phyloP scores from a whole-genome alignment of 2,888 invertebrate genomes.

The Fissipunctia ypsillon region DNA sequence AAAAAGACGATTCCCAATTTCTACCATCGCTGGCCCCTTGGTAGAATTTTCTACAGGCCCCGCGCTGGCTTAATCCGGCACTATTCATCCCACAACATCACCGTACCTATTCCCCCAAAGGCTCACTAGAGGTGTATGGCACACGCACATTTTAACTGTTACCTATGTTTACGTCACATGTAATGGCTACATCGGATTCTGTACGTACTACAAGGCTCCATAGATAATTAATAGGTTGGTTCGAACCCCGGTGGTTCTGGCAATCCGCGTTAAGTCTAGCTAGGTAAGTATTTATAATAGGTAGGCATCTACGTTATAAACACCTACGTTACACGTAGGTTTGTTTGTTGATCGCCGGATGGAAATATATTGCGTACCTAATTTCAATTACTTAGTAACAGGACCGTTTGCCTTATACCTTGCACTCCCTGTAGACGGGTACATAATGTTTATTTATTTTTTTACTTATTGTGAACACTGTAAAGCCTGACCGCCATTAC shows the following conservation, averaged over 20 bases:
- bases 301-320: not conserved
- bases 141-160: not conserved
- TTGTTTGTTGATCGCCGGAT: slow-evolving; percentile 2
- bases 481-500: not conserved
- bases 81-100: not conserved
- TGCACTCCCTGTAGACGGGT: too few relatives aligned
- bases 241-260: not conserved
- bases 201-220: too few relatives aligned
- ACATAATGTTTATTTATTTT: too few relatives aligned
- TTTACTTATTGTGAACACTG: not conserved
- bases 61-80: too few relatives aligned
- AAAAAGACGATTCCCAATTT: too few relatives aligned
- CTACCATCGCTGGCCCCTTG: too few relatives aligned
- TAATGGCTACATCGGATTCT: too few relatives aligned
- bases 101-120: not conserved
- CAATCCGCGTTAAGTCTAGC: too few relatives aligned
- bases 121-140: not conserved
- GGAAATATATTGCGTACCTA: not conserved
- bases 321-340: not conserved
- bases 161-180: not conserved
- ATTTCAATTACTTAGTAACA: not conserved
- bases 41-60: too few relatives aligned
- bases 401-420: not conserved
- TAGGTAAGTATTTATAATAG: too few relatives aligned
- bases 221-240: too few relatives aligned